phyloP scores from a whole-genome alignment of 2,113 vertebrate genomes.

The Perca fluviatilis region DNA sequence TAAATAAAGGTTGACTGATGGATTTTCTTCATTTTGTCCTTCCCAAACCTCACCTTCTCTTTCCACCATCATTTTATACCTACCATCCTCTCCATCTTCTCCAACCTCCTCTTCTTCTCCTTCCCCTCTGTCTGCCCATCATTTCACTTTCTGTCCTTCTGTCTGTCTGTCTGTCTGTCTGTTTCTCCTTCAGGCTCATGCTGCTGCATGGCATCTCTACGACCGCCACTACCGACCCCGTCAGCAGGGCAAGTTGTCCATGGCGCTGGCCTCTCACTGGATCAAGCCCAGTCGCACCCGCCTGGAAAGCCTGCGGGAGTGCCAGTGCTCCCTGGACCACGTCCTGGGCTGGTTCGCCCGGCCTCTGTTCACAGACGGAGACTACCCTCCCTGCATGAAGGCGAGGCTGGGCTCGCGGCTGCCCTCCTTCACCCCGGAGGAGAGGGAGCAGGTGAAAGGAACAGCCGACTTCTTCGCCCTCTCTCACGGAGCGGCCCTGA shows the following conservation, averaged over 20 bases:
- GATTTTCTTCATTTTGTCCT: not conserved
- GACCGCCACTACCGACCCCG: slow-evolving; percentile 87
- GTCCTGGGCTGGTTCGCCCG: slow-evolving; percentile 98
- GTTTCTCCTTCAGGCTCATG: slow-evolving; percentile 88
- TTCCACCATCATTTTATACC: not conserved
- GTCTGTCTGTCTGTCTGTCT: no score
- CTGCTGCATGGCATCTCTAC: slow-evolving; percentile 95
- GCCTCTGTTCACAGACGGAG: slow-evolving; percentile 93
- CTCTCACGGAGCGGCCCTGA: slow-evolving; percentile 93
- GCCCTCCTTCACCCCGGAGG: slow-evolving; percentile 88
- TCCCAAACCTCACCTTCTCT: not conserved
- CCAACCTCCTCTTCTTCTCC: not conserved
- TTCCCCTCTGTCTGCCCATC: not conserved
- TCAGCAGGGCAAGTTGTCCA: slow-evolving; percentile 92
- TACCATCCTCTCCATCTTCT: not conserved
- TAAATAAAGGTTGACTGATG: not conserved
- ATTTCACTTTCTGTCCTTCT: no score
- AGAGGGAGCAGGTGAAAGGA: slow-evolving; percentile 87
- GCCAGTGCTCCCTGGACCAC: slow-evolving; percentile 95
- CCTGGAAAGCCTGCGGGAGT: slow-evolving; percentile 86
- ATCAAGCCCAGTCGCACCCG: slow-evolving; percentile 89
- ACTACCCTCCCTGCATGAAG: slow-evolving; percentile 95
- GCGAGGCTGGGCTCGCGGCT: slow-evolving; percentile 87
- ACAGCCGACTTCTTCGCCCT: slow-evolving; percentile 98
- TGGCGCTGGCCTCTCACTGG: slow-evolving; percentile 97